A percentile compares a stretch with the other conserved stretches of the same genome.
Conservation (phyloP, 2,797 vertebrate species). For the Prunella strophiata region DNA sequence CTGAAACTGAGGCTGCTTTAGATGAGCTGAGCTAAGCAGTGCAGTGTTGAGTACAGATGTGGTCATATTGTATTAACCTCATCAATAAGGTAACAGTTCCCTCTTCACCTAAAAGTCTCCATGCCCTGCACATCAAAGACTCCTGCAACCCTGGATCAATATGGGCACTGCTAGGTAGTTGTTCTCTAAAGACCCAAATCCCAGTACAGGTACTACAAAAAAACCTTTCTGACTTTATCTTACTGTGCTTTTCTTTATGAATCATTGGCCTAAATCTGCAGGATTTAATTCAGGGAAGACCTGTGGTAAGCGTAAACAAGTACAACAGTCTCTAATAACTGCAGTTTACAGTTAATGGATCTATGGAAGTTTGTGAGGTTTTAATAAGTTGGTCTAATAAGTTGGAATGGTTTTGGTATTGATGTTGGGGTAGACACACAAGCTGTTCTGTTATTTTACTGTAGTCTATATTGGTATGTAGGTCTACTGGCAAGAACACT, state of each 20-base stretch:
- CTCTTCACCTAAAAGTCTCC: neutral
- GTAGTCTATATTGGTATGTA: neutral
- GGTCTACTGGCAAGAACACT: neutral
- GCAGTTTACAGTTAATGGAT: neutral
- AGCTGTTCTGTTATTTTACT: neutral
- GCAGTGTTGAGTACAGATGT: neutral
- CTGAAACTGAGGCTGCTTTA: neutral
- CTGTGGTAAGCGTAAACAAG: neutral
- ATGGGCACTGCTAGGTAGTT: neutral
- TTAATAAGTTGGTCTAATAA: neutral
- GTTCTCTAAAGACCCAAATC: neutral
- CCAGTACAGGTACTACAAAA: neutral
- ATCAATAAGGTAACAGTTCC: neutral
- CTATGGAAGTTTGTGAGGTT: neutral
- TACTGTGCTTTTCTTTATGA: neutral
- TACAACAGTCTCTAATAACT: neutral
- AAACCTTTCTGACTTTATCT: neutral
- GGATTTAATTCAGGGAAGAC: neutral
- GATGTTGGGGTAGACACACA: neutral
- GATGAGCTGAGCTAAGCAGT: slow-evolving; percentile 4
- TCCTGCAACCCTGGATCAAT: neutral
- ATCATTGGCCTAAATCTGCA: neutral
- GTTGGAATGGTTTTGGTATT: neutral
- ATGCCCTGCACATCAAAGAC: neutral
- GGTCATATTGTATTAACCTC: neutral